Base-by-base conservation (phyloP, 2,888 invertebrate genomes). In the Lasioglossum figueresi region DNA sequence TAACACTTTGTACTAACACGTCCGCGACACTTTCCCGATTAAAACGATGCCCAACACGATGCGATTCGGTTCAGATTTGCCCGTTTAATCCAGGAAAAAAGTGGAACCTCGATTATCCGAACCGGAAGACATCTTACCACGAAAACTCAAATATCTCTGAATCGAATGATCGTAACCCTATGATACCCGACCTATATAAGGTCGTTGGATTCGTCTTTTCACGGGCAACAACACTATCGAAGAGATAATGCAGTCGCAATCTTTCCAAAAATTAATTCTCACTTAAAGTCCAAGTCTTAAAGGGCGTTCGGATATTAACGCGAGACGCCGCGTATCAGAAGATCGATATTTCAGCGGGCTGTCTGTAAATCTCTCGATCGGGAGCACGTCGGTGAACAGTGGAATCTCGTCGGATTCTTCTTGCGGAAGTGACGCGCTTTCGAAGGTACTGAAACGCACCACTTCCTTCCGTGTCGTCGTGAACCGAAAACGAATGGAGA, bases 401-500 rank as follows among this genome's bases (percentile, higher is more conserved):
- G 79, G 77, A 80, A 87, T 75, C 82, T 79, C 82, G 73, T 37
- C 73, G 83, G 85, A 74, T 82, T 89, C 85, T 85, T 87, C 90
- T 76, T 52, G 90, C 82, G 87, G 87, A 90, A 90, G 80, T 85
- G 90, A 90, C 84, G 85, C 74, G 87, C 90, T 88, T 90, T 90
- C 85, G 86, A 86, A 89, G 78, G 79, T 83, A 90, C 76, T 83
- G 88, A 87, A 89, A 87, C 85, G 91, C 91, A 89, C 85, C 90
- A 86, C 83, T 89, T 90, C 83, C 80, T 84, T 72, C 78, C 72
- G 79, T 73, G 78, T 76, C 79, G 81, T 52, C 82, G 80, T 80
- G 83, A 84, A 82, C 78, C 81, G 84, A 85, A 76, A 87, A 89
- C 87, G 91, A 91, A 90, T 83, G 90, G 88, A 80, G 88, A 88